These are phyloP conservation scores for Crocodylus rhombifer DNA, from an alignment of 2,797 vertebrate genomes.

Conservation along the genomic window DNA sequence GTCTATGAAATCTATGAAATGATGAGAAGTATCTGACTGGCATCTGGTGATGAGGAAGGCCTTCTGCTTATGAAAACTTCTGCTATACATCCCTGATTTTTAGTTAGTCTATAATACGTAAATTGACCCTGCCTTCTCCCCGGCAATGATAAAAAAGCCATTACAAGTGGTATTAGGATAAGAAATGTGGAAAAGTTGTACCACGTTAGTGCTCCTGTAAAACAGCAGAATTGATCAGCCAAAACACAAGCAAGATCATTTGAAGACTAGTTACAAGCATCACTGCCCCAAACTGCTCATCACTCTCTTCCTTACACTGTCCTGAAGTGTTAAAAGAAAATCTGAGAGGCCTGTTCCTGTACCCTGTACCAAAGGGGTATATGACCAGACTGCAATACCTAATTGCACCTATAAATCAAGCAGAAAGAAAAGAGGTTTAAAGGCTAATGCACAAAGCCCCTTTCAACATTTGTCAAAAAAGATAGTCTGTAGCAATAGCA, in stretches of 20 bases:
- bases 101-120: too few species aligned
- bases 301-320: neutral
- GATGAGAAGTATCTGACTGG: too few species aligned
- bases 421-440: too few species aligned
- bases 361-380: neutral
- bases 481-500: neutral
- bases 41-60: too few species aligned
- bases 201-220: too few species aligned
- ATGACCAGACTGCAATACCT: neutral
- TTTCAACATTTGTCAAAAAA: neutral
- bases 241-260: neutral
- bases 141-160: too few species aligned
- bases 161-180: too few species aligned
- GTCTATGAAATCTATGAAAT: too few species aligned
- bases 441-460: accelerated
- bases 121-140: too few species aligned
- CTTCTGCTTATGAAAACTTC: too few species aligned
- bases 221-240: neutral
- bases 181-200: too few species aligned
- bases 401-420: neutral
- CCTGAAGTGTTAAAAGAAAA: neutral
- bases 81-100: too few species aligned
- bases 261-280: neutral
- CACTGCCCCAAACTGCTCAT: neutral
- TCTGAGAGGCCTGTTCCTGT: neutral